Evolutionary conservation across 2,797 vertebrate species (phyloP).

Genomic region (Sebastes iracundus): DNA sequence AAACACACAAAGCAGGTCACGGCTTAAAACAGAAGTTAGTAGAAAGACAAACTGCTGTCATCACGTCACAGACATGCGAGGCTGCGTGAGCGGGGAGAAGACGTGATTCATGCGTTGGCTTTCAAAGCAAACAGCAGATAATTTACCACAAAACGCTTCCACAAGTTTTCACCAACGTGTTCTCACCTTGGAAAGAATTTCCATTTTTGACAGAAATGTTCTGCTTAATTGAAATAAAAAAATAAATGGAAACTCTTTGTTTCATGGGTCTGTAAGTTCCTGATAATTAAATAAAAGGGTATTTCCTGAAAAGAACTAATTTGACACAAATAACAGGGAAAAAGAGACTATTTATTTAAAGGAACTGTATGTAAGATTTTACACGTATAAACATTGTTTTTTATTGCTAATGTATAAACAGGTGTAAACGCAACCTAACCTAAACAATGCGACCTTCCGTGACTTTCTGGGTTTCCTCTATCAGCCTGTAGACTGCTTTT

Average conservation of each 20-base stretch:
- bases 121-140: conserved; percentile 24
- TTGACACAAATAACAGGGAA: not conserved
- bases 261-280: not conserved
- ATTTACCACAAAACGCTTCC: not conserved
- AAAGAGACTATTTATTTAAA: not conserved
- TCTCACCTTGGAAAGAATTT: conserved; percentile 12
- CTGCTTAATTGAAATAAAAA: not conserved
- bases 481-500: too few species aligned
- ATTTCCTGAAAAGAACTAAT: not conserved
- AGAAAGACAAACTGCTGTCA: conserved; percentile 46
- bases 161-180: not conserved
- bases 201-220: not conserved
- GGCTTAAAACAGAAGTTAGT: conserved; percentile 25
- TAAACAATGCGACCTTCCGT: too few species aligned
- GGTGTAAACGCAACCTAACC: too few species aligned
- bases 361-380: too few species aligned
- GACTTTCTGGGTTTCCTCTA: too few species aligned
- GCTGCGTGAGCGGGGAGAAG: conserved; percentile 1
- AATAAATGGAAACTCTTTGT: not conserved
- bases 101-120: conserved; percentile 24
- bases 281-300: not conserved
- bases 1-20: conserved; percentile 25
- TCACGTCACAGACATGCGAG: conserved; percentile 1
- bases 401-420: too few species aligned
- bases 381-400: too few species aligned